A percentile compares a stretch with the other conserved stretches of the same genome.
phyloP scores from a whole-genome alignment of 2,113 vertebrate genomes.

The Oreochromis aureus region DNA sequence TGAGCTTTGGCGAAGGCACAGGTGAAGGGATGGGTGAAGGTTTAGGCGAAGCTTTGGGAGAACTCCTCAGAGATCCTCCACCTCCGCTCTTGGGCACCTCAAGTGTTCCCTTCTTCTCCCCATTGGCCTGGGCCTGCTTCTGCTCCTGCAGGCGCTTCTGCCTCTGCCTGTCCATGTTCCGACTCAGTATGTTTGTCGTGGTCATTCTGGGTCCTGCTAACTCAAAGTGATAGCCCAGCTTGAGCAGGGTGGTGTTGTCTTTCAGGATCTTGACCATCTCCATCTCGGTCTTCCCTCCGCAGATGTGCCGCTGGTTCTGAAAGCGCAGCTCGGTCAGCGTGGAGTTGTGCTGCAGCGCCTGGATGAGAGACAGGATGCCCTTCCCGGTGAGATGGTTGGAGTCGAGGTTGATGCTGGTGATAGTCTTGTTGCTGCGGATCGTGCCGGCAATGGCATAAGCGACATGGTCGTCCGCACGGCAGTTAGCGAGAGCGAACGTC shows the following conservation, averaged over 20 bases:
- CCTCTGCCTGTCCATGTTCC: conserved; percentile 96
- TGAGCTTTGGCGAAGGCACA: conserved; percentile 77
- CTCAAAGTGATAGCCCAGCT: conserved; percentile 96
- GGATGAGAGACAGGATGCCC: conserved; percentile 92
- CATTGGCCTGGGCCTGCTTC: conserved; percentile 80
- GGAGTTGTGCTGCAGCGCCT: conserved; percentile 86
- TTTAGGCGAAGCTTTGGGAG: conserved; percentile 80
- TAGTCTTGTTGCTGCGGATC: conserved; percentile 83
- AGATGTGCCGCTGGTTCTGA: conserved; percentile 97
- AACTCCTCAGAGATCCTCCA: conserved; percentile 66
- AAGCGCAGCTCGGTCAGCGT: conserved; percentile 92
- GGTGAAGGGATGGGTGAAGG: conserved; percentile 71
- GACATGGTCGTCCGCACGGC: conserved; percentile 90
- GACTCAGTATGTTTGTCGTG: conserved; percentile 91
- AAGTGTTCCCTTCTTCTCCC: conserved; percentile 79
- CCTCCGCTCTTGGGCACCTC: conserved; percentile 76
- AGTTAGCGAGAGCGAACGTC: conserved; percentile 88
- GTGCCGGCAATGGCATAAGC: conserved; percentile 89
- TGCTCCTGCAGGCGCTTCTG: conserved; percentile 92
- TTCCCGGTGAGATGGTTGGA: conserved; percentile 95
- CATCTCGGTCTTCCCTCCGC: conserved; percentile 96
- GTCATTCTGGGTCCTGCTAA: conserved; percentile 94
- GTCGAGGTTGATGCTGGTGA: conserved; percentile 93
- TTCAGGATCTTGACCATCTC: conserved; percentile 93
- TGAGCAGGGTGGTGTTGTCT: conserved; percentile 91